These are phyloP conservation scores for Misgurnus mizolepis DNA, from an alignment of 2,113 vertebrate genomes.

Conservation along the genomic window DNA sequence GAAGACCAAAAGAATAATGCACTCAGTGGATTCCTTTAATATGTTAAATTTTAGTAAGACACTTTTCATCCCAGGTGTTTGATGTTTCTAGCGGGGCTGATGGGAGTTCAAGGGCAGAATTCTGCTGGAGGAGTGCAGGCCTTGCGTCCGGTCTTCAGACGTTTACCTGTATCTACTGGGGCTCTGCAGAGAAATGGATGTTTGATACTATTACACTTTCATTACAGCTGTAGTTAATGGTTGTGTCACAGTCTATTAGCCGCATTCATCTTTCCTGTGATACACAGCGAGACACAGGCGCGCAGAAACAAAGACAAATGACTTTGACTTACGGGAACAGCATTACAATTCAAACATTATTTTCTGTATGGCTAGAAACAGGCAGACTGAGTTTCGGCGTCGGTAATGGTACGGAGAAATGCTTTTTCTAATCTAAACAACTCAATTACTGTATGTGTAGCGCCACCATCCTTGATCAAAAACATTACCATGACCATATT, in stretches of 20 bases:
- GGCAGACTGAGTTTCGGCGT: not conserved
- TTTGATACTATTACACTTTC: constrained; percentile 79
- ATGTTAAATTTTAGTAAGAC: constrained; percentile 40
- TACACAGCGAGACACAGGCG: constrained; percentile 73
- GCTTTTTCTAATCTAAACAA: constrained; percentile 57
- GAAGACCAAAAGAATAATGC: constrained; percentile 57
- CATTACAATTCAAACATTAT: constrained; percentile 62
- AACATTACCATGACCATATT: constrained; percentile 55
- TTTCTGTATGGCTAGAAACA: constrained; percentile 44
- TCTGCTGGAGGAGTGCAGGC: constrained; percentile 1
- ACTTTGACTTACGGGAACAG: constrained; percentile 61
- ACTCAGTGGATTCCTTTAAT: constrained; percentile 60
- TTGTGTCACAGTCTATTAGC: constrained; percentile 81
- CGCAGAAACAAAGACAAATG: constrained; percentile 75
- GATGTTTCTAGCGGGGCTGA: constrained; percentile 59
- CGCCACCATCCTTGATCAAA: constrained; percentile 51
- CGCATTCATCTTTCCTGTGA: constrained; percentile 77
- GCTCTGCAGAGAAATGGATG: constrained; percentile 66
- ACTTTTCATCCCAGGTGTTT: constrained; percentile 48
- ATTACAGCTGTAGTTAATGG: constrained; percentile 81
- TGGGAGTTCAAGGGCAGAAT: constrained; percentile 65
- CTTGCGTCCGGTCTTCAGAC: constrained; percentile 66
- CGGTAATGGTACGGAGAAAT: constrained; percentile 50
- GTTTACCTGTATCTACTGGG: constrained; percentile 69
- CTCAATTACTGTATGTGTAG: constrained; percentile 49